Evolutionary conservation across 2,113 vertebrate species (phyloP).

Genomic region (Hiodon tergisus): DNA sequence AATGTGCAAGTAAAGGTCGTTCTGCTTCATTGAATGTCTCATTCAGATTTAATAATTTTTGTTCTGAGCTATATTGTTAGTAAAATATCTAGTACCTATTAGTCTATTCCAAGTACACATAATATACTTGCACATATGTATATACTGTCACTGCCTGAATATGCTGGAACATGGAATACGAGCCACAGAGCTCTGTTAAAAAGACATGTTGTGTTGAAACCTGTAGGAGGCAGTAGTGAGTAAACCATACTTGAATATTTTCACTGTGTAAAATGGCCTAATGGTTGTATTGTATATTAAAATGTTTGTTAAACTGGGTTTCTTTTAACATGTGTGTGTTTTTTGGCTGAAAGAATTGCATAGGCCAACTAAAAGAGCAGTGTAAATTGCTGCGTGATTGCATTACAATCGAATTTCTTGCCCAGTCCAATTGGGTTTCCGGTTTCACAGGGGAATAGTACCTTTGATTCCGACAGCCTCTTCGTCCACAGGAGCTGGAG

Average conservation of each 20-base stretch:
- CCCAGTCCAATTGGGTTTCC: slow-evolving; percentile 13
- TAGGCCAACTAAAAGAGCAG: not conserved
- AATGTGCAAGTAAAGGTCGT: no score
- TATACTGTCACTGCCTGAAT: no score
- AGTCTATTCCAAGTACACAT: no score
- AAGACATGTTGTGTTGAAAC: not conserved
- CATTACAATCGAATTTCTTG: slow-evolving; percentile 10
- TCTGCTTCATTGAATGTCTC: no score
- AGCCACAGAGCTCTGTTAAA: no score
- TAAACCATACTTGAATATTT: not conserved
- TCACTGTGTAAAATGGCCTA: not conserved
- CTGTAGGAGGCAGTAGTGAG: not conserved
- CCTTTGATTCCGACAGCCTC: not conserved
- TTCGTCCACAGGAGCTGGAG: not conserved
- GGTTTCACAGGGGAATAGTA: not conserved
- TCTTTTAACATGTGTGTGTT: not conserved
- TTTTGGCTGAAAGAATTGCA: slow-evolving; percentile 8
- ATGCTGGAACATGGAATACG: no score
- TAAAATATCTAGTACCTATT: no score
- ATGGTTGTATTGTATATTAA: not conserved
- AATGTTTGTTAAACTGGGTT: slow-evolving; percentile 1
- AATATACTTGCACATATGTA: no score
- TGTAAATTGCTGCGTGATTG: slow-evolving; percentile 18
- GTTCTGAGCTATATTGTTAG: no score
- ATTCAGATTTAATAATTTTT: no score